Evolutionary conservation across 1,140 invertebrate species (phyloP).

Genomic region (Drosophila nebulosa): DNA sequence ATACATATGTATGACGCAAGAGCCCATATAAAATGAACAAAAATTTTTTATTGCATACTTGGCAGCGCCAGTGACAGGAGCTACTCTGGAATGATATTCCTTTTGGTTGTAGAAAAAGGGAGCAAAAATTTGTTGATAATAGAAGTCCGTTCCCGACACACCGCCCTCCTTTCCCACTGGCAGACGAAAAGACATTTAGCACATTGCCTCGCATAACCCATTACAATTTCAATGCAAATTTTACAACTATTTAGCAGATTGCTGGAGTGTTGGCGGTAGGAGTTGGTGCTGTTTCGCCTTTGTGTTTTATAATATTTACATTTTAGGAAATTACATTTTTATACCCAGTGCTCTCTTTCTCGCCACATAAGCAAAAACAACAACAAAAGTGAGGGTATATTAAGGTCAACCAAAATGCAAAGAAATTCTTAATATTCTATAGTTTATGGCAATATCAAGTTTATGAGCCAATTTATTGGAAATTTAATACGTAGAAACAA

Average conservation of each 20-base stretch:
- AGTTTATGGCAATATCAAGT: no score
- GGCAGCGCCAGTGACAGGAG: conserved; percentile 42
- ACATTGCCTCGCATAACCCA: conserved; percentile 67
- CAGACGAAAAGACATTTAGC: conserved; percentile 36
- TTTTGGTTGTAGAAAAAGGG: neutral
- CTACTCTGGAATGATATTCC: neutral
- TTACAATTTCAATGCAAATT: conserved; percentile 75
- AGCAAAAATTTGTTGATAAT: conserved; percentile 48
- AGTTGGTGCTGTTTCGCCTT: neutral
- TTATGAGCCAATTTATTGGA: no score
- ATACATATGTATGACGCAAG: conserved; percentile 50
- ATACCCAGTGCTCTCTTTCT: neutral
- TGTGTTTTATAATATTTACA: conserved; percentile 48
- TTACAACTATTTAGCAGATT: conserved; percentile 30
- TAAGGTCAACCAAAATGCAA: neutral
- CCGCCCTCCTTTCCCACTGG: neutral
- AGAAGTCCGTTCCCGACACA: conserved; percentile 7
- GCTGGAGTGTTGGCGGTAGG: neutral
- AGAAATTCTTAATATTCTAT: no score
- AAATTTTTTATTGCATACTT: conserved; percentile 71
- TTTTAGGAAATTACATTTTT: conserved; percentile 73
- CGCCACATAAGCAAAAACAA: neutral
- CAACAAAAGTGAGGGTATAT: neutral
- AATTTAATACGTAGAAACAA: conserved; percentile 40
- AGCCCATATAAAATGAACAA: conserved; percentile 41